These are phyloP conservation scores for Halcyon senegalensis DNA, from an alignment of 2,113 vertebrate species.

Conservation along the genomic window DNA sequence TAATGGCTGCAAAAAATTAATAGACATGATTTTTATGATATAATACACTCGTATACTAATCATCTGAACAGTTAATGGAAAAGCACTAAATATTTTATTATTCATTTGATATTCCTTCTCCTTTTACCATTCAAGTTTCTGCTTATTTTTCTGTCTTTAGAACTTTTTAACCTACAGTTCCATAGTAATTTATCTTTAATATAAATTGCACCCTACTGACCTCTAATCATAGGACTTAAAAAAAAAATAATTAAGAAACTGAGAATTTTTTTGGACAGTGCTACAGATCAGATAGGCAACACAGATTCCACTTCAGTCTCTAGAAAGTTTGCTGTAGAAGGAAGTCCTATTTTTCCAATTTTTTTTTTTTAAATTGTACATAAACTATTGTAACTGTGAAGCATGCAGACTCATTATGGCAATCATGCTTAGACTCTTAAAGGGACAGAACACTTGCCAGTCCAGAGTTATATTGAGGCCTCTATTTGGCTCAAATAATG, in stretches of 20 bases:
- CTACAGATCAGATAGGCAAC: neutral
- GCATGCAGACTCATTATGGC: neutral
- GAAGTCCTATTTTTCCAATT: neutral
- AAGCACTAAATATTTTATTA: slow-evolving; percentile 84
- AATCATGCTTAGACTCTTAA: neutral
- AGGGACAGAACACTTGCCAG: neutral
- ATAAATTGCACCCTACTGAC: slow-evolving; percentile 49
- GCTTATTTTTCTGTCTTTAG: slow-evolving; percentile 74
- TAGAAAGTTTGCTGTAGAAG: neutral
- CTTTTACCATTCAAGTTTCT: slow-evolving; percentile 65
- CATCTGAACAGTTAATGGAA: slow-evolving; percentile 80
- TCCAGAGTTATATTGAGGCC: fast-evolving
- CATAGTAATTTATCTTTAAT: slow-evolving; percentile 50
- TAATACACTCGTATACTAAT: slow-evolving; percentile 80
- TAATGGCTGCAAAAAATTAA: slow-evolving; percentile 81
- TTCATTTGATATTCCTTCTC: slow-evolving; percentile 72
- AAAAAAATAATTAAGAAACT: slow-evolving; percentile 25
- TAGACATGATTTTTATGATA: slow-evolving; percentile 78
- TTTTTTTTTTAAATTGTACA: neutral
- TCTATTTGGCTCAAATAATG: neutral
- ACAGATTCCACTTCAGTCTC: neutral
- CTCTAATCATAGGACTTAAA: slow-evolving; percentile 42
- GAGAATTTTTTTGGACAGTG: neutral
- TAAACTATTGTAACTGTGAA: neutral
- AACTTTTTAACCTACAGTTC: slow-evolving; percentile 68